A percentile compares a stretch with the other conserved stretches of the same genome.
These are phyloP conservation scores for Stenurella melanura DNA, from an alignment of 2,888 invertebrate genomes.

Conservation along the genomic window DNA sequence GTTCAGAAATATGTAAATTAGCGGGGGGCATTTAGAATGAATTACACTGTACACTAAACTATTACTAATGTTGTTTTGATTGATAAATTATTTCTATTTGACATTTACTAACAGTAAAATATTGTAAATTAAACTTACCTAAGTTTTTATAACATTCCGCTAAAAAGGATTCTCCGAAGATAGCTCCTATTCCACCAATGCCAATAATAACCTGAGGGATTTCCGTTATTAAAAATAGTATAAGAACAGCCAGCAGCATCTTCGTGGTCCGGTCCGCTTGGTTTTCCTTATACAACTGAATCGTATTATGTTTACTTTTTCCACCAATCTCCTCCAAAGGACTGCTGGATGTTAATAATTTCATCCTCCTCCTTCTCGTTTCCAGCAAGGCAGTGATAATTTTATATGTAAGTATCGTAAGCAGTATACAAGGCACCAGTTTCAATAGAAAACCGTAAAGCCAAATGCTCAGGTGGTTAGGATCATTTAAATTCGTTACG, in stretches of 20 bases:
- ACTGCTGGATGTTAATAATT: constrained; percentile 46
- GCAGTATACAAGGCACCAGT: constrained; percentile 47
- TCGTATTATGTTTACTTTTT: constrained; percentile 43
- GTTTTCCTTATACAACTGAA: constrained; percentile 73
- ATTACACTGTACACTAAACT: no score
- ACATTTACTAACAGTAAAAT: background rate
- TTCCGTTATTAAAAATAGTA: constrained; percentile 90
- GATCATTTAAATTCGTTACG: constrained; percentile 51
- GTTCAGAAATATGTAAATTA: no score
- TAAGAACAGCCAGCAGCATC: constrained; percentile 88
- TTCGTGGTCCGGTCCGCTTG: constrained; percentile 89
- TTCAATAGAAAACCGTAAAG: constrained; percentile 53
- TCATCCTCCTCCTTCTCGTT: constrained; percentile 51
- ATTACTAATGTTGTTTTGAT: no score
- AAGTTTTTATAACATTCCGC: constrained; percentile 56
- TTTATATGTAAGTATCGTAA: constrained; percentile 53
- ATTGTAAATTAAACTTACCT: constrained; percentile 47
- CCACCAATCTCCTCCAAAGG: constrained; percentile 46
- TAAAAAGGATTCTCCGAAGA: constrained; percentile 54
- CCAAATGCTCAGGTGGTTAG: constrained; percentile 53
- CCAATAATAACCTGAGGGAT: constrained; percentile 78
- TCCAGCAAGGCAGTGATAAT: constrained; percentile 55
- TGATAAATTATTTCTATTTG: no score
- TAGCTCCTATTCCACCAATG: constrained; percentile 73
- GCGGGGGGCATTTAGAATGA: no score